A percentile compares a stretch with the other conserved stretches of the same genome.
phyloP scores from a whole-genome alignment of 2,888 invertebrate species.

The Clanis bilineata region DNA sequence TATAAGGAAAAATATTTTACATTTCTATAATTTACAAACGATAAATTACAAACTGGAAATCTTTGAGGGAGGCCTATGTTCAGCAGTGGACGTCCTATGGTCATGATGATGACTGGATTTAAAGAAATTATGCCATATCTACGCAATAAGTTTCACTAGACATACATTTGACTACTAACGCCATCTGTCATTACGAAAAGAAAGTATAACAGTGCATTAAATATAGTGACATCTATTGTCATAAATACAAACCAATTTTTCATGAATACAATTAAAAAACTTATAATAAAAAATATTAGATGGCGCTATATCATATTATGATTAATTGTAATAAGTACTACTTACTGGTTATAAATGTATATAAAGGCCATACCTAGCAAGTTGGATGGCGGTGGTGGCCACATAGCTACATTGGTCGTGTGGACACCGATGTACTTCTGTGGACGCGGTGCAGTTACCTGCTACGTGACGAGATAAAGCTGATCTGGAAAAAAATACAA shows the following conservation, averaged over 20 bases:
- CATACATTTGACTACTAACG: too few relatives aligned
- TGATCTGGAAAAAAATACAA: constrained; percentile 34
- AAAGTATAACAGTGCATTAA: neutral
- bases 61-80: too few relatives aligned
- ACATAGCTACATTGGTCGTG: constrained; percentile 56
- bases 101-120: too few relatives aligned
- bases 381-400: constrained; percentile 50
- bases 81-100: too few relatives aligned
- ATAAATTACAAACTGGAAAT: too few relatives aligned
- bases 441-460: constrained; percentile 24
- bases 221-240: constrained; percentile 34
- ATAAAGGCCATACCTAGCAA: constrained; percentile 62
- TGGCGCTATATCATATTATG: constrained; percentile 28
- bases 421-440: constrained; percentile 46
- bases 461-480: constrained; percentile 43
- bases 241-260: too few relatives aligned
- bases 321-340: too few relatives aligned
- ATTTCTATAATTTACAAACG: too few relatives aligned
- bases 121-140: too few relatives aligned
- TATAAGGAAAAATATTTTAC: constrained; percentile 44
- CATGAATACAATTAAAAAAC: neutral
- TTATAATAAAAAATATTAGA: constrained; percentile 22
- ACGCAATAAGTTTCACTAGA: too few relatives aligned
- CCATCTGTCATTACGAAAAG: constrained; percentile 30
- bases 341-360: neutral